Percentiles rank a stretch among this genome's conserved stretches.
phyloP scores from a whole-genome alignment of 2,797 vertebrate genomes.

The Hydrocynus forskahlii region DNA sequence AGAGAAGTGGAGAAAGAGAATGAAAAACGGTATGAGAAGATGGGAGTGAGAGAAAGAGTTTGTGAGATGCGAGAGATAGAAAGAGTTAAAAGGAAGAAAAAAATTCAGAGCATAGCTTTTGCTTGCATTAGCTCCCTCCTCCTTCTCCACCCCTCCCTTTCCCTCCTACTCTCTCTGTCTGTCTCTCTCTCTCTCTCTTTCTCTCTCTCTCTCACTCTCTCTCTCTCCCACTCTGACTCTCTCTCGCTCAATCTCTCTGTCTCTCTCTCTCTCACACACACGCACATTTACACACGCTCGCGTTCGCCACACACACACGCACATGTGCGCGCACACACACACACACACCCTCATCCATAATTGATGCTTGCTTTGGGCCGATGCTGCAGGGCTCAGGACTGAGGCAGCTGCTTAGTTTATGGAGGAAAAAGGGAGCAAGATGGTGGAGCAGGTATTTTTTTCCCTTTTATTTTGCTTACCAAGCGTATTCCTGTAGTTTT shows the following conservation, averaged over 20 bases:
- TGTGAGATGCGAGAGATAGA: slow-evolving; percentile 63
- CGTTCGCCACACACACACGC: slow-evolving; percentile 35
- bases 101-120: slow-evolving; percentile 61
- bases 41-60: slow-evolving; percentile 17
- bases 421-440: slow-evolving; percentile 84
- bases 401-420: slow-evolving; percentile 85
- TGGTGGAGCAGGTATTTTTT: slow-evolving; percentile 88
- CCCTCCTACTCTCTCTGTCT: slow-evolving; percentile 29
- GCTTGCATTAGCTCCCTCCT: slow-evolving; percentile 74
- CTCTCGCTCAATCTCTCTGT: slow-evolving; percentile 57
- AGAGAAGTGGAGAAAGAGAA: background rate
- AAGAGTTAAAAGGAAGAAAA: slow-evolving; percentile 62
- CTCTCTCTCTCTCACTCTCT: slow-evolving; percentile 41
- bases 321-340: slow-evolving; percentile 43
- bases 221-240: slow-evolving; percentile 42
- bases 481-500: slow-evolving; percentile 61
- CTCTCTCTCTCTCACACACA: slow-evolving; percentile 47
- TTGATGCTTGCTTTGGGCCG: slow-evolving; percentile 84
- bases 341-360: slow-evolving; percentile 70
- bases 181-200: slow-evolving; percentile 56
- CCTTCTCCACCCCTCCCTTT: slow-evolving; percentile 61
- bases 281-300: slow-evolving; percentile 53
- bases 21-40: background rate
- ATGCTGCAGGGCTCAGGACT: slow-evolving; percentile 82
- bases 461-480: slow-evolving; percentile 66